Base-by-base conservation (phyloP, 2,888 invertebrate species). In the Balanococcus diminutus region DNA sequence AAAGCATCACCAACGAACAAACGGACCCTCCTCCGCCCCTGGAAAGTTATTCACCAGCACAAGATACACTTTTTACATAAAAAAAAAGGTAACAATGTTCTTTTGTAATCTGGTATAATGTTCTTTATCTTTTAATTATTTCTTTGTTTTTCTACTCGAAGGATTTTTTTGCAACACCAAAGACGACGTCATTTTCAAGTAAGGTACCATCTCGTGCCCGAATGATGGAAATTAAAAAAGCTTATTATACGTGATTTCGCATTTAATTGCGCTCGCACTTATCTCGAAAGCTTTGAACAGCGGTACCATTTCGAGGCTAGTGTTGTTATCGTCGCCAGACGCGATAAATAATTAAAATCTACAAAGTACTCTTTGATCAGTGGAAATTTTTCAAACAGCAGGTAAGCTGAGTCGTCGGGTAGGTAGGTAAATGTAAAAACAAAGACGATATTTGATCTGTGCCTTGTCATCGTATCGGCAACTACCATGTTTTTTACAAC, bases 71-170 rank as follows among this genome's bases (percentile, higher is more conserved):
- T 5, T 16, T 16, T 46, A 46, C 46, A 46, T 6, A 22, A 22
- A 9, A 2, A 56, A 56, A 22, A 56, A 42, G 2, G 9, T 22
- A 9, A 56, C 56, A 4, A 56, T 51, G n/a, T 51, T 51, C 51
- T 51, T 51, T 19, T n/a, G 19, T 56, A 56, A 72, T 31, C 72
- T n/a, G 31, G 4, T 72, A 31, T 31, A 72, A 72, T 72, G 31
- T 72, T 72, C 72, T 72, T 72, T 72, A 72, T 72, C 72, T 72
- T 72, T 72, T 72, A 72, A 72, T 72, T 72, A 72, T 72, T 72
- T 72, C 72, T 72, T 72, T 72, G 72, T 31, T 31, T 31, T 72
- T 72, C 31, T 28, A 31, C 16, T 72, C 8, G 56, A 56, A n/a
- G 56, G 56, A 46, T 56, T 56, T 56, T 56, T 56, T 56, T 14